Evolutionary conservation across 2,797 vertebrate species (phyloP).

Genomic region (Alca torda): DNA sequence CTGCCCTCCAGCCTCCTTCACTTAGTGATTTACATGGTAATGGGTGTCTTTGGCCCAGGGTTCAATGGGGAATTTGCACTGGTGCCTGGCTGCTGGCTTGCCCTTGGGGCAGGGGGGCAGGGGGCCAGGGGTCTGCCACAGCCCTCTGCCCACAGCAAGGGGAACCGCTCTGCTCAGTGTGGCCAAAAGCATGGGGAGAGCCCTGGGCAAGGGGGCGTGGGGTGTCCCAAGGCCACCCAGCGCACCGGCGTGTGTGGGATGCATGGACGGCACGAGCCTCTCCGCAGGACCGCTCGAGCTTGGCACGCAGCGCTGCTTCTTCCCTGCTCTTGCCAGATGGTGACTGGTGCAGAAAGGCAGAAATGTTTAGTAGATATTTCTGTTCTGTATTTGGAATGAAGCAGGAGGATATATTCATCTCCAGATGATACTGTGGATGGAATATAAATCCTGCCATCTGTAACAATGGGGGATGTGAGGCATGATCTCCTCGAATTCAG

Average conservation of each 20-base stretch:
- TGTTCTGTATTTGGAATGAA: slow-evolving; percentile 72
- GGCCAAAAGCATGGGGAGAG: neutral
- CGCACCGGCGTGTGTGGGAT: rapidly evolving
- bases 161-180: neutral
- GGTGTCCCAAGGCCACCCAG: neutral
- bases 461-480: slow-evolving; percentile 71
- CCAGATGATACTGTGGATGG: slow-evolving; percentile 71
- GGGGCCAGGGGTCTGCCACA: neutral
- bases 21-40: neutral
- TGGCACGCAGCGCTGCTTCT: neutral
- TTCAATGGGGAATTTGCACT: neutral
- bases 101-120: neutral
- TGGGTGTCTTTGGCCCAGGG: neutral
- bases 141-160: neutral
- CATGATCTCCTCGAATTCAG: slow-evolving; percentile 69
- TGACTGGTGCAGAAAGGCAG: slow-evolving; percentile 71
- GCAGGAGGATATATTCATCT: slow-evolving; percentile 70
- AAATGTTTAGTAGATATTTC: slow-evolving; percentile 72
- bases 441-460: slow-evolving; percentile 72
- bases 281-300: neutral
- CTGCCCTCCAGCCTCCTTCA: neutral
- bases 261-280: neutral
- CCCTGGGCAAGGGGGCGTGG: neutral
- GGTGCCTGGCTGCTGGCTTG: neutral
- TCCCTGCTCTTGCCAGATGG: slow-evolving; percentile 60